phyloP scores from a whole-genome alignment of 1,140 invertebrate species.

The Thereuonema tuberculata region DNA sequence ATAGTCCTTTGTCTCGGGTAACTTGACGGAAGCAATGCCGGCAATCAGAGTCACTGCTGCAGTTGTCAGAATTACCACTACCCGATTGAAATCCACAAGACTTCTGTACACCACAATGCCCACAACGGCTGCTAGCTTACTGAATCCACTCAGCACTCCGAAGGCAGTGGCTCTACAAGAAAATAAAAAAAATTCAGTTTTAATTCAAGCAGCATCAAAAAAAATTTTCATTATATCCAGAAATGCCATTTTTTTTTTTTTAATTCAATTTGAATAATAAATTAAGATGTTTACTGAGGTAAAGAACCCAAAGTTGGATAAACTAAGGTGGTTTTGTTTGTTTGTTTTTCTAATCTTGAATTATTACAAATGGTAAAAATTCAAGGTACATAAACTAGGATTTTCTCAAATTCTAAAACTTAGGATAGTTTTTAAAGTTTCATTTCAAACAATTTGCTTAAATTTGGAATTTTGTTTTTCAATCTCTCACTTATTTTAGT shows the following conservation, averaged over 20 bases:
- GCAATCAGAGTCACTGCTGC: slow-evolving; percentile 32
- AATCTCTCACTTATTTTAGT: too few relatives aligned
- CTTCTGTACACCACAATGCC: slow-evolving; percentile 35
- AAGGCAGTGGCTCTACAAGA: slow-evolving; percentile 35
- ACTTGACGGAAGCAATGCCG: slow-evolving; percentile 29
- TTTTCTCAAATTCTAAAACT: too few relatives aligned
- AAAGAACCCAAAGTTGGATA: background rate
- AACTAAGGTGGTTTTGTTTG: too few relatives aligned
- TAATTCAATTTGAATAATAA: background rate
- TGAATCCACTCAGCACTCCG: slow-evolving; percentile 32
- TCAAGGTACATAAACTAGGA: too few relatives aligned
- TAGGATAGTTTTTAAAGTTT: too few relatives aligned
- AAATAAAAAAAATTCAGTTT: slow-evolving; percentile 7
- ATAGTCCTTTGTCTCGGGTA: slow-evolving; percentile 34
- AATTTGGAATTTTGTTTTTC: too few relatives aligned
- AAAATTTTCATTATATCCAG: background rate
- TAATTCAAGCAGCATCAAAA: too few relatives aligned
- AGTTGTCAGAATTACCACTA: slow-evolving; percentile 36
- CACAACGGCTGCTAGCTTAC: slow-evolving; percentile 34
- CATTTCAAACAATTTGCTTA: too few relatives aligned
- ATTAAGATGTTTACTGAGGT: background rate
- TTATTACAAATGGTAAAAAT: too few relatives aligned
- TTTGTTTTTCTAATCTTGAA: too few relatives aligned
- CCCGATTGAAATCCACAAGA: slow-evolving; percentile 32
- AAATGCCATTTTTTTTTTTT: background rate